These are phyloP conservation scores for Pelecanoides urinatrix DNA, from an alignment of 2,113 vertebrate genomes.

Conservation along the genomic window DNA sequence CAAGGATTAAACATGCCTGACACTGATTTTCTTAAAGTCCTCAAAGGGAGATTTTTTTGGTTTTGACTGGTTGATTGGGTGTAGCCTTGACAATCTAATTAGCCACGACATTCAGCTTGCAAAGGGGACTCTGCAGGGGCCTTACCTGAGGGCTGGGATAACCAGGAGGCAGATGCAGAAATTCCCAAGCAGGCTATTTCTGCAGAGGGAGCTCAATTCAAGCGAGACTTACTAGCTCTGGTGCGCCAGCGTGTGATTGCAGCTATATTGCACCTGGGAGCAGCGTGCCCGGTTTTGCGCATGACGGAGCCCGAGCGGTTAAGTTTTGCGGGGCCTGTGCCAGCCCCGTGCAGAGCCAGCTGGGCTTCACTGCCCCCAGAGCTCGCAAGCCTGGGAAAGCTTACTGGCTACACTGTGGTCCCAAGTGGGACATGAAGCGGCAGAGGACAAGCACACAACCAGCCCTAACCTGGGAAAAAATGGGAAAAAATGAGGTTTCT, in stretches of 20 bases:
- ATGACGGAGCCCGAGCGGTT: rapidly evolving
- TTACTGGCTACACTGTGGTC: background rate
- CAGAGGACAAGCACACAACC: background rate
- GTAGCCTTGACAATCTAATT: background rate
- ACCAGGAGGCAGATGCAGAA: background rate
- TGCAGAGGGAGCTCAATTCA: background rate
- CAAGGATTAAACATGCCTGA: background rate
- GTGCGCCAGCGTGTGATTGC: background rate
- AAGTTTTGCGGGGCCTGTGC: background rate
- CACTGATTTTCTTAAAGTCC: background rate
- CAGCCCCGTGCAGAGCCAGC: background rate
- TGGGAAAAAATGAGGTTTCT: background rate
- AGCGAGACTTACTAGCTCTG: background rate
- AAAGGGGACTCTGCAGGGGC: background rate
- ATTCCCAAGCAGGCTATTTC: background rate
- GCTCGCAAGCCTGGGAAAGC: background rate
- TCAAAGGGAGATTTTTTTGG: background rate
- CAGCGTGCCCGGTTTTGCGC: background rate
- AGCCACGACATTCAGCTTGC: background rate
- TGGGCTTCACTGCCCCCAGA: background rate
- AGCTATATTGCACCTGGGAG: background rate
- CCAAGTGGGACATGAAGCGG: background rate
- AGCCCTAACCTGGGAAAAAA: background rate
- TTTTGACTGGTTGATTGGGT: background rate
- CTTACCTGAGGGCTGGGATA: background rate